These are phyloP conservation scores for Gymnocypris eckloni DNA, from an alignment of 2,797 vertebrate genomes.

Conservation along the genomic window DNA sequence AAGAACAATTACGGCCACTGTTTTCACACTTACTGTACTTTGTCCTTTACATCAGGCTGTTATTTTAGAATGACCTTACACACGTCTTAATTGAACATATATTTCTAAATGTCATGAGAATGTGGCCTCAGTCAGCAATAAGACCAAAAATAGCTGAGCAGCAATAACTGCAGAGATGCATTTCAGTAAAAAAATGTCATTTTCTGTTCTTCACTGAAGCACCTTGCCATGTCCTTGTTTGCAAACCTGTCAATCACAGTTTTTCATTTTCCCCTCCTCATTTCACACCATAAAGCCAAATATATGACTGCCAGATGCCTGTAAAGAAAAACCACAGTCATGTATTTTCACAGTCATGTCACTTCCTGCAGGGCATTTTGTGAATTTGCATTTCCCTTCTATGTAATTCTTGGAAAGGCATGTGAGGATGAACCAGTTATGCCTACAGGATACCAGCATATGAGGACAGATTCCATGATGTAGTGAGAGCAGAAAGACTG, in stretches of 20 bases:
- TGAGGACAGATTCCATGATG: slow-evolving; percentile 35
- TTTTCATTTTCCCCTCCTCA: neutral
- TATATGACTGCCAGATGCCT: slow-evolving; percentile 9
- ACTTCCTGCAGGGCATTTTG: slow-evolving; percentile 30
- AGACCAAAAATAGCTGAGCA: slow-evolving; percentile 10
- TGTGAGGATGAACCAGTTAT: slow-evolving; percentile 15
- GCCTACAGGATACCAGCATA: slow-evolving; percentile 21
- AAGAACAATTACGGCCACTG: neutral
- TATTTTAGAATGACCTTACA: slow-evolving; percentile 24
- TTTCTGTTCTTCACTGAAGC: slow-evolving; percentile 32
- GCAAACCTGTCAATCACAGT: slow-evolving; percentile 29
- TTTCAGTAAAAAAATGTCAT: slow-evolving; percentile 35
- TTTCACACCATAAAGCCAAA: slow-evolving; percentile 4
- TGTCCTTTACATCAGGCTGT: neutral
- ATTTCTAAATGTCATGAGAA: slow-evolving; percentile 28
- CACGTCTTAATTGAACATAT: neutral
- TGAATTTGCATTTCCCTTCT: slow-evolving; percentile 7
- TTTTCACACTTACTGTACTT: neutral
- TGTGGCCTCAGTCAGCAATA: slow-evolving; percentile 18
- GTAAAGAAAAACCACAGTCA: slow-evolving; percentile 3
- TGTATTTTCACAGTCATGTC: neutral
- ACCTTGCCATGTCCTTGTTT: slow-evolving; percentile 48
- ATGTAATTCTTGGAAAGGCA: slow-evolving; percentile 32
- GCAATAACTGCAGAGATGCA: slow-evolving; percentile 28
- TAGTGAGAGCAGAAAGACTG: slow-evolving; percentile 15